Base-by-base conservation (phyloP, 2,113 vertebrate genomes). In the Nymphicus hollandicus region DNA sequence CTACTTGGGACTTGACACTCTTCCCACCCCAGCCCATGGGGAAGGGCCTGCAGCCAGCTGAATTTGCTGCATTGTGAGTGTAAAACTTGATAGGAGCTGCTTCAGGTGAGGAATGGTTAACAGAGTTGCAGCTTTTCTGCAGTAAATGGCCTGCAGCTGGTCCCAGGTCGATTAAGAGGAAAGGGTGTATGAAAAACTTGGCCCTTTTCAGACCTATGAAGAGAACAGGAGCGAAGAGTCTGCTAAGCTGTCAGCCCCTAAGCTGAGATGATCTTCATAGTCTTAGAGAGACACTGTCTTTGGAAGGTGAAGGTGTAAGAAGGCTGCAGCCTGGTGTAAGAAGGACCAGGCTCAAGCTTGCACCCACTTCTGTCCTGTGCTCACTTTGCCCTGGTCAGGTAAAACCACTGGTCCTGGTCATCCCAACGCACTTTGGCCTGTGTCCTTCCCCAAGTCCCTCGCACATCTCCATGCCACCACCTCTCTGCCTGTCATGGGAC, bases 391-490 rank as follows among this genome's bases (percentile, higher is more conserved):
- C 33, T n/a, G 33, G 13, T 58, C 9, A 23, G 33, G 33, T 13
- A 23, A 58, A 35, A 58, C 56, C 2, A 1, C 61, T 41, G 35
- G 17, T 64, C 58, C 24, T 76, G 15, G 39, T 10, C 82, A 63
- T 22, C 31, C 28, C 15, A 23, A 33, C 11, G 23, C 22, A 46
- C 22, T 29, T 44, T 29, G 46, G 18, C 7, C 46, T 58, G 31
- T 6, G 55, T 20, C n/a, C 18, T 49, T 71, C 5, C 14, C 5
- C 0, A 0, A 17, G 14, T 17, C 19, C 55, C 15, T 78, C 0
- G 0, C 5, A 3, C 8, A 4, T 17, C 6, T 37, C 44, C 17
- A 6, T 88, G 22, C 33, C 18, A 6, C 12, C 2, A 1, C 10
- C 20, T 31, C 33, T 69, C 25, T 47, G 55, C 17, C 28, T 63